A percentile compares a stretch with the other conserved stretches of the same genome.
These are phyloP conservation scores for Micrasema minimum DNA, from an alignment of 1,140 invertebrate genomes.

Conservation along the genomic window DNA sequence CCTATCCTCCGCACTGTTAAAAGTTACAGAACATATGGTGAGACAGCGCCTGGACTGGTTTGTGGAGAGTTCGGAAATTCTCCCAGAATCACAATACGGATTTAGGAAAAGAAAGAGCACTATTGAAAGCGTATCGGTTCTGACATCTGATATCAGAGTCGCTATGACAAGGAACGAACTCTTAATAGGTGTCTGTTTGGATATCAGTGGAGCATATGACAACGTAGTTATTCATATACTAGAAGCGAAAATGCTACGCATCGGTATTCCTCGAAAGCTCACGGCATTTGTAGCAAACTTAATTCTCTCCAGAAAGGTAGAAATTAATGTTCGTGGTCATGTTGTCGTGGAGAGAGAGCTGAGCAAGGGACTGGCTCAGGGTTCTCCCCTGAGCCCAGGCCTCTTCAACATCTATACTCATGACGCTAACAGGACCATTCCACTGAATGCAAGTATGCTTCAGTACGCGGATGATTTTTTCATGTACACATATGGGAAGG, in stretches of 20 bases:
- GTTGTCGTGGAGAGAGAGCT: background rate
- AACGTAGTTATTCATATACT: background rate
- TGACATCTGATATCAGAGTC: background rate
- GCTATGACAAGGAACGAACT: background rate
- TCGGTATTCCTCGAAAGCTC: background rate
- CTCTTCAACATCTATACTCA: constrained; percentile 1
- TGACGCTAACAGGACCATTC: background rate
- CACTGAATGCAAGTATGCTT: background rate
- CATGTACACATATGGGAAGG: background rate
- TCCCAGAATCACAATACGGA: background rate
- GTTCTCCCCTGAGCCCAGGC: background rate
- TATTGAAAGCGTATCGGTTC: background rate
- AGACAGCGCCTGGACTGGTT: background rate
- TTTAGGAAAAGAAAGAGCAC: constrained; percentile 4
- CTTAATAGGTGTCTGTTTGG: background rate
- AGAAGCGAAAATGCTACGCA: background rate
- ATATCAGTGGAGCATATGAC: constrained; percentile 4
- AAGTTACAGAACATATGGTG: background rate
- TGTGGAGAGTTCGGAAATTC: background rate
- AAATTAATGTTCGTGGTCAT: background rate
- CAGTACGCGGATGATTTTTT: constrained; percentile 14
- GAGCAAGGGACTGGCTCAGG: background rate
- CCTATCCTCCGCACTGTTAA: background rate
- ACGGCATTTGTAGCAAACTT: background rate
- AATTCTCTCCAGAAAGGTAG: background rate